A percentile compares a stretch with the other conserved stretches of the same genome.
phyloP scores from a whole-genome alignment of 2,888 invertebrate genomes.

The Athalia circularis region DNA sequence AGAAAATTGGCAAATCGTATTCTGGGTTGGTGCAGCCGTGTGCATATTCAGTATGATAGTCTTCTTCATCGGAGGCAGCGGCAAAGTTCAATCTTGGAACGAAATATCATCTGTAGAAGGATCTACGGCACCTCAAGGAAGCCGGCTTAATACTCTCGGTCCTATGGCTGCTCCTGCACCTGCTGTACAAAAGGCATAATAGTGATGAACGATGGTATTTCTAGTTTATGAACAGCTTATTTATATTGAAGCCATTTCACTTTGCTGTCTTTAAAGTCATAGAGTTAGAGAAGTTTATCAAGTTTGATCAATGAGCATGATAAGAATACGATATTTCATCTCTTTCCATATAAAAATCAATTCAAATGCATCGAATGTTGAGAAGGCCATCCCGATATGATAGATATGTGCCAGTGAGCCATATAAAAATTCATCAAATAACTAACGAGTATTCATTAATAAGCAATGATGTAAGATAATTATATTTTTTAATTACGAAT shows the following conservation, averaged over 20 bases:
- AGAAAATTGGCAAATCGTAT: conserved; percentile 70
- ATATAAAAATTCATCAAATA: too few species aligned
- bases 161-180: neutral
- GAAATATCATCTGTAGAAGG: conserved; percentile 51
- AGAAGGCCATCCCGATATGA: too few species aligned
- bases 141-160: neutral
- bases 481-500: too few species aligned
- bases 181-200: conserved; percentile 23
- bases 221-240: neutral
- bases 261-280: neutral
- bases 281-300: neutral
- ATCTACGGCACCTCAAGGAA: neutral
- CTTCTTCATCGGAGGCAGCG: conserved; percentile 71
- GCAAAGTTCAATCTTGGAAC: conserved; percentile 72
- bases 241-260: neutral
- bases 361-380: neutral
- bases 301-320: neutral
- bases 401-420: too few species aligned
- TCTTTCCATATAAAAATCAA: neutral
- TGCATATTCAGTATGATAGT: conserved; percentile 68
- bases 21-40: conserved; percentile 70
- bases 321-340: neutral
- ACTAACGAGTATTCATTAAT: too few species aligned
- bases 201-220: conserved; percentile 2
- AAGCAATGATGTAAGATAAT: too few species aligned